These are phyloP conservation scores for Macrotis lagotis DNA, from an alignment of 2,113 vertebrate species.

Conservation along the genomic window DNA sequence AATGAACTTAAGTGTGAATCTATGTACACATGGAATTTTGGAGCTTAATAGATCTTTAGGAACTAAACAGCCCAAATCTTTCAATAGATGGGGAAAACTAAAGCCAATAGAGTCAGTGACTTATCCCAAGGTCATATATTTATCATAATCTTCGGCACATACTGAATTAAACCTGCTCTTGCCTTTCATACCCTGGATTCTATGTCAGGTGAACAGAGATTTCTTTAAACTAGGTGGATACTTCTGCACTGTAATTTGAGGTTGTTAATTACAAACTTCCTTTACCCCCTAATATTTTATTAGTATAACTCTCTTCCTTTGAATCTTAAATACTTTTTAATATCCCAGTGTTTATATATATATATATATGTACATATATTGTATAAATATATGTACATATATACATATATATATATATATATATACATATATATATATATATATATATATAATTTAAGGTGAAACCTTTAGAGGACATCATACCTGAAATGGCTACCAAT, in stretches of 20 bases:
- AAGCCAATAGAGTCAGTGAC: background rate
- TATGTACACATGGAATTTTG: background rate
- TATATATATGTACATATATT: no score
- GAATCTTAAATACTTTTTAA: background rate
- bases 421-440: no score
- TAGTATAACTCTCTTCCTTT: background rate
- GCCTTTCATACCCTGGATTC: background rate
- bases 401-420: no score
- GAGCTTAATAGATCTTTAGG: background rate
- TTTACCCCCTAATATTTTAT: background rate
- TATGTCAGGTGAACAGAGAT: background rate
- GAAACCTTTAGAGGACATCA: background rate
- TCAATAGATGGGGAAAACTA: background rate
- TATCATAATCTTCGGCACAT: background rate
- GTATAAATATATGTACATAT: background rate
- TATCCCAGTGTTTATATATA: background rate
- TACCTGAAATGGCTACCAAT: background rate
- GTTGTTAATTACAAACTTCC: background rate
- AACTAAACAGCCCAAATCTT: background rate
- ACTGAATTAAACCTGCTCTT: background rate
- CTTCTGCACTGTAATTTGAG: background rate
- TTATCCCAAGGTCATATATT: background rate
- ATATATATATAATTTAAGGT: background rate
- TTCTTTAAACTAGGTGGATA: background rate
- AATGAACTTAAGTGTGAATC: background rate